Base-by-base conservation (phyloP, 2,113 vertebrate species). In the Tragelaphus strepsiceros region DNA sequence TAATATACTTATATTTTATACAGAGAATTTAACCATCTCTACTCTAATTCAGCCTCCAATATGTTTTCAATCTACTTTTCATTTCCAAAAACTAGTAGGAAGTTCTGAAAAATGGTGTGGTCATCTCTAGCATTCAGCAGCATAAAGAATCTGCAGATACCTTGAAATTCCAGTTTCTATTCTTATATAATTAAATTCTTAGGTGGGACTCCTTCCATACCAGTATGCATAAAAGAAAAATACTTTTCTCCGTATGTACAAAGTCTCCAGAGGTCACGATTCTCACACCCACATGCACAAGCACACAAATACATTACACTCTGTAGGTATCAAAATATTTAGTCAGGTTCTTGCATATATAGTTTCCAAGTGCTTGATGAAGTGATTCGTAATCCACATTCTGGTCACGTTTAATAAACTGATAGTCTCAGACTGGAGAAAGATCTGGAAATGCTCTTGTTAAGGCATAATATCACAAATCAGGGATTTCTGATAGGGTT, bases 381-480 rank as follows among this genome's bases (percentile, higher is more conserved):
- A 82, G 35, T 92, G 58, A 91, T 59, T 96, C 39, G 62, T 82
- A 90, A 85, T 81, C 49, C 46, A 71, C 21, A 51, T 90, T 87
- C 81, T 96, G 59, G 24, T 88, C 56, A 53, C 16, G 35, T 84
- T 84, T 90, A 95, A 91, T 21, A 59, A 77, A 93, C 14, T 43
- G 8, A 87, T 51, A 94, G n/a, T 77, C 71, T 94, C 46, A 77
- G 56, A 59, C 5, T 46, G 14, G 61, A 95, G 8, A 56, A 46
- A 19, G 22, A 84, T 93, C 84, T 97, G 59, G 74, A 96, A 97
- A 90, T 92, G 77, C 49, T 94, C 46, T 87, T 78, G 56, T 90
- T 71, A 95, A 53, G 39, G 9, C 26, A 81, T 30, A 96, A 49
- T 24, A 56, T 83, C 89, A 93, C 61, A 90, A 95, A 59, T 74